Conservation (phyloP, 2,113 vertebrate genomes). For the Poecile atricapillus region DNA sequence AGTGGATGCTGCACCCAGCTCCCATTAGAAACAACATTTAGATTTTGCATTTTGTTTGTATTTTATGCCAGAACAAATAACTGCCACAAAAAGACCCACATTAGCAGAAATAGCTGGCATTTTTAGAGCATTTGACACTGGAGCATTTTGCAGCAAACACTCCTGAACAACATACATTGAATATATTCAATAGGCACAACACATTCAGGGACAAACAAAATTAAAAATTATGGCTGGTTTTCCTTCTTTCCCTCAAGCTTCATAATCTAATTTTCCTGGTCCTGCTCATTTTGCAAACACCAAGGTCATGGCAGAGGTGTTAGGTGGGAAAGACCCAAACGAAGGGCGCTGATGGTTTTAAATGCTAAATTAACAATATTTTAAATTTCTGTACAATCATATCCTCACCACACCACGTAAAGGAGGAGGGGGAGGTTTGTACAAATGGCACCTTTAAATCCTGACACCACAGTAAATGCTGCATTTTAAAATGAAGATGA, state of each 20-base stretch:
- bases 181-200: not conserved
- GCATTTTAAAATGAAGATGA: not conserved
- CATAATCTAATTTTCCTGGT: not conserved
- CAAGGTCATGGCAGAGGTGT: not conserved
- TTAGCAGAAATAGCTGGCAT: not conserved
- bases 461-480: not conserved
- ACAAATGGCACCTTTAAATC: not conserved
- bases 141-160: not conserved
- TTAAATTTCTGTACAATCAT: not conserved
- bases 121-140: not conserved
- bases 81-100: fast-evolving
- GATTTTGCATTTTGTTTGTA: not conserved
- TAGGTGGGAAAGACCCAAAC: fast-evolving
- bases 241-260: not conserved
- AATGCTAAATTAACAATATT: not conserved
- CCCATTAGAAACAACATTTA: not conserved
- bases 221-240: not conserved
- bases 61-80: not conserved
- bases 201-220: not conserved
- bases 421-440: not conserved
- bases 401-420: fast-evolving
- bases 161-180: fast-evolving
- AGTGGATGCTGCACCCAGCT: not conserved
- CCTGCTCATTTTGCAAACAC: not conserved
- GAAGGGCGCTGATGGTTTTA: not conserved